Evolutionary conservation across 2,888 invertebrate genomes (phyloP).

Genomic region (Lymantria dispar): DNA sequence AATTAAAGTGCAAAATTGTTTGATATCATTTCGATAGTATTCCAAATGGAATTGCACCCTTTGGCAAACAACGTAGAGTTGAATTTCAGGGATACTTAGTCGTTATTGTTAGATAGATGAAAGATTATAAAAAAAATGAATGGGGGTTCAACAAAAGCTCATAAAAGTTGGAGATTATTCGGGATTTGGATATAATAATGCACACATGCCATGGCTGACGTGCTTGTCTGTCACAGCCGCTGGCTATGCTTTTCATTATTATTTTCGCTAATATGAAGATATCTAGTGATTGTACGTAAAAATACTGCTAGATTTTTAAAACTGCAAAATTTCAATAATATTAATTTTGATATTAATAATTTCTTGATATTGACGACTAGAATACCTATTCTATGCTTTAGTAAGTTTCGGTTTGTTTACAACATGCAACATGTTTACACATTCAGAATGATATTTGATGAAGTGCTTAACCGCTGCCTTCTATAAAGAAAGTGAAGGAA

Average conservation of each 20-base stretch:
- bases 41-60: constrained; percentile 12
- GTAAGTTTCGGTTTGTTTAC: too few relatives aligned
- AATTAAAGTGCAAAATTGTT: constrained; percentile 8
- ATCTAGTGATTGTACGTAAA: too few relatives aligned
- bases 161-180: constrained; percentile 81
- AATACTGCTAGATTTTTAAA: too few relatives aligned
- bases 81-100: constrained; percentile 2
- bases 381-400: too few relatives aligned
- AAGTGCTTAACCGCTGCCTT: too few relatives aligned
- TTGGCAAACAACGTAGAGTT: neutral
- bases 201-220: constrained; percentile 64
- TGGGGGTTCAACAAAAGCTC: constrained; percentile 76
- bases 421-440: too few relatives aligned
- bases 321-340: too few relatives aligned
- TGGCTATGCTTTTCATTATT: constrained; percentile 23
- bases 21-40: neutral
- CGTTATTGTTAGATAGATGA: constrained; percentile 49
- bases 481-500: too few relatives aligned
- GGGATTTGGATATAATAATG: constrained; percentile 76
- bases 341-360: too few relatives aligned
- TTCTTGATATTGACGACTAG: too few relatives aligned
- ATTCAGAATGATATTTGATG: too few relatives aligned
- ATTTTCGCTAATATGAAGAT: constrained; percentile 6
- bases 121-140: constrained; percentile 57
- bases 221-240: constrained; percentile 46